Base-by-base conservation (phyloP, 2,888 invertebrate genomes). In the Idaea dimidiata region DNA sequence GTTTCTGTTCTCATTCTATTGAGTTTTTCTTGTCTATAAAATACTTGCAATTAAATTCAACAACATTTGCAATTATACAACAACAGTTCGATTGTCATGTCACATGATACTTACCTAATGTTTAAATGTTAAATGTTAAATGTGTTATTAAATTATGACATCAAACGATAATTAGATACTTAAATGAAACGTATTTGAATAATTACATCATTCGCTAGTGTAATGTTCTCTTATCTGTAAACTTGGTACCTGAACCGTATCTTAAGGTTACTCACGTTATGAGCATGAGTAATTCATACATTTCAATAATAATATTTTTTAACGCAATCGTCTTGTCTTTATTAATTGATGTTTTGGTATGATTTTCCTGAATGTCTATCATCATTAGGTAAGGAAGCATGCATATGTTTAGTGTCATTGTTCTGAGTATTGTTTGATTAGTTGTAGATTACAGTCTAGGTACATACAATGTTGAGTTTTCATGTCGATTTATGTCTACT, bases 191-290 rank as follows among this genome's bases (percentile, higher is more conserved):
- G 65, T 72, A 71, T 70, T 67, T 67, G 65, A 63, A 60, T 58
- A 65, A 58, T 75, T 73, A 70, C 73, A 67, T 74, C 75, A 75
- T 64, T 61, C 61, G 54, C 4, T 62, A 31, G 59, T 62, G 58
- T 63, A 66, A 66, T 59, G 65, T 59, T 61, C 60, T 63, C 64
- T 72, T 75, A 73, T 73, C 72, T 62, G 16, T 54, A 33, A 56
- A 57, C 57, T 63, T 63, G 65, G 33, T 65, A 24, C 60, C 59
- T 5, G 24, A 24, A 24, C 24, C 57, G 66, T 63, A 63, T 62
- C 58, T 58, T 68, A 65, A 68, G 57, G 60, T 67, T 68, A 69
- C 68, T 66, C 62, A 69, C 65, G 56, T 59, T 67, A 68, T 64
- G 67, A 64, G 65, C 65, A 68, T 60, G 61, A 59, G 59, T 60